Base-by-base conservation (phyloP, 37 sponge, comb jelly and placozoan genomes). In the Hormiphora californensis region DNA sequence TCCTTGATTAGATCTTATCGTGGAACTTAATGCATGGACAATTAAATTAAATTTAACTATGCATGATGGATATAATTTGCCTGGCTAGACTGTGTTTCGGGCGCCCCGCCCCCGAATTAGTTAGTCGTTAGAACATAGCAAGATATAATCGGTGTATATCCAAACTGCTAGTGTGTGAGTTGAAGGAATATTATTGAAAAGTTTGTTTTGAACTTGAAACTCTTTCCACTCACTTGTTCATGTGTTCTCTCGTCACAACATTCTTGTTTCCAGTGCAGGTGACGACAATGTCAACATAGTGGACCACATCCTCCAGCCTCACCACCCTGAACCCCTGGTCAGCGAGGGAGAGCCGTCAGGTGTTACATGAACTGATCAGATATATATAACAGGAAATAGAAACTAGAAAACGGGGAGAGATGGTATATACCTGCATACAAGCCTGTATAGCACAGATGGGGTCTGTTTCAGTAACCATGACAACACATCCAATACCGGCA, bases 371-470 rank as follows among this genome's bases (percentile, higher is more conserved):
- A 8, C 19, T 21, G 7, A 61, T 9, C 8, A 25, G 63, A 17
- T 11, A 17, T 51, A 51, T 61, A 61, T 17, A n/a, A 9, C n/a
- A 61, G 9, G n/a, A 34, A 73, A 40, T 40, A 15, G 46, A 34
- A 19, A 73, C n/a, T 34, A 7, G 9, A 40, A 19, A 73, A 34
- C 12, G 8, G 11, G 12, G 12, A 46, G 8, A 12, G 12, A 46
- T 17, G 8, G 8, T 17, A 17, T 46, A 7, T 25, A 65, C 67
- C 67, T 65, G 67, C 67, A 65, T 65, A 17, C 93, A 90, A 41
- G 95, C 95, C 40, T 95, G 95, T 28, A 95, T 86, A 32, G 93
- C 95, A 93, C 95, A 95, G 44, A 95, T 95, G 5, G 95, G 95
- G 62, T 95, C 95, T 36, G 93, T 88, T 53, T 95, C 95, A 17